Evolutionary conservation across 64 coral and sea anemone species (phyloP), one percentile per base, ranked within the genome.

Genomic region (Stylophora pistillata): DNA sequence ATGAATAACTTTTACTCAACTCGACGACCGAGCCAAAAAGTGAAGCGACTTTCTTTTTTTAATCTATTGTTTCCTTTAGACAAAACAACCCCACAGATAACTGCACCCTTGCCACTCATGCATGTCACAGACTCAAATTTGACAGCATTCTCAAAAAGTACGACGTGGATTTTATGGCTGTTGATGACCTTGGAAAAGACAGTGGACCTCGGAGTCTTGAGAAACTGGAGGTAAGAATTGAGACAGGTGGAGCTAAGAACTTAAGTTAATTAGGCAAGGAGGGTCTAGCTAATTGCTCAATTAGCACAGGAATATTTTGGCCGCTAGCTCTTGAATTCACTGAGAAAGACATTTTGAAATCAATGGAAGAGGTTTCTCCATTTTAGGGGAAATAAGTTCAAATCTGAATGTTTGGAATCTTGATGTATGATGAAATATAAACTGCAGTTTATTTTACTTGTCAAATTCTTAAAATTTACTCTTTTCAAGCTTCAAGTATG

Each of bases 91-190:
- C 90, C 10, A 41, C 53, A 64, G 92, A 98, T 69, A 86, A 41
- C 10, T 98, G 95, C 41, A 78, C 60, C 3, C 64, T 98, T 32
- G 95, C 88, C 41, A 98, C 95, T 54, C 95, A 98, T 91, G 41
- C 72, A 11, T 85, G 72, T 23, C 95, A 98, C 62, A 98, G 90
- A 64, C 81, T 91, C 30, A 98, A 98, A 75, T 98, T 98, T 91
- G 88, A 94, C 4, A 29, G 31, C 60, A 86, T 86, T 91, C 77
- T 94, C 11, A 60, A 88, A 26, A 98, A 88, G 72, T 61, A 94
- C 84, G 84, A 68, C 74, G 91, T 98, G 88, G 95, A 88, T 83
- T 98, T 98, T 91, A 59, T 78, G 62, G 71, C 95, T 55, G 73
- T 98, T 56, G 88, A 98, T 88, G 72, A 76, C 2, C 54, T 81